Evolutionary conservation across 1,140 invertebrate species (phyloP), one percentile per base, ranked within the genome.

Genomic region (Cylas formicarius): DNA sequence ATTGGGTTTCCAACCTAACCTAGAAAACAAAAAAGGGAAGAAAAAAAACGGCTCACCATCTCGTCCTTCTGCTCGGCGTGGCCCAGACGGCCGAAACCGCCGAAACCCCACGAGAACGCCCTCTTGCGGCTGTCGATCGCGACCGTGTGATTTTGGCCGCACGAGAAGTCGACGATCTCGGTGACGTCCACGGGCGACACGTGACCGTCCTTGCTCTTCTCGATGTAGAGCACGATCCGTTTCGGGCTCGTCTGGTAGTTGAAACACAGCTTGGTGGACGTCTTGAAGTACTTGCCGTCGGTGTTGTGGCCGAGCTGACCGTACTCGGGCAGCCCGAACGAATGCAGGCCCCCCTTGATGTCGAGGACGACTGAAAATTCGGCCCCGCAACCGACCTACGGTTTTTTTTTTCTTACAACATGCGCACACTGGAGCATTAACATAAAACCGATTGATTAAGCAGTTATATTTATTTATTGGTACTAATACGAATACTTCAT

Each of bases 31-130:
- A 8, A 26, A 26, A 26, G 16, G 31, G 13, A 9, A 9, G n/a
- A n/a, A 6, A 37, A 37, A 11, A 20, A 32, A 19, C n/a, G 26
- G 21, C 48, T 50, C 47, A 61, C 64, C 63, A 79, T 63, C 67
- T 95, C 91, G 68, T 96, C 89, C 61, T 88, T 87, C 44, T 82
- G 88, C 57, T 93, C 90, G 29, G 87, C 82, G 69, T 95, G 91
- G 0, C 92, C 92, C 2, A 96, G 70, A 11, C 92, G 77, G 1
- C 91, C 91, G 61, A 94, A 90, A 1, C 90, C 92, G 9, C 90
- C 91, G 66, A 94, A 95, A 18, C 92, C 91, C 90, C 90, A 95
- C 23, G 89, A 90, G 61, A 82, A 96, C 1, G 87, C 81, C 8
- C 90, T 75, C 60, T 86, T 89, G 54, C 84, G 84, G 0, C 82